Percentiles rank a stretch among this genome's conserved stretches.
Evolutionary conservation across 2,888 invertebrate species (phyloP).

Genomic region (Rhingia rostrata): DNA sequence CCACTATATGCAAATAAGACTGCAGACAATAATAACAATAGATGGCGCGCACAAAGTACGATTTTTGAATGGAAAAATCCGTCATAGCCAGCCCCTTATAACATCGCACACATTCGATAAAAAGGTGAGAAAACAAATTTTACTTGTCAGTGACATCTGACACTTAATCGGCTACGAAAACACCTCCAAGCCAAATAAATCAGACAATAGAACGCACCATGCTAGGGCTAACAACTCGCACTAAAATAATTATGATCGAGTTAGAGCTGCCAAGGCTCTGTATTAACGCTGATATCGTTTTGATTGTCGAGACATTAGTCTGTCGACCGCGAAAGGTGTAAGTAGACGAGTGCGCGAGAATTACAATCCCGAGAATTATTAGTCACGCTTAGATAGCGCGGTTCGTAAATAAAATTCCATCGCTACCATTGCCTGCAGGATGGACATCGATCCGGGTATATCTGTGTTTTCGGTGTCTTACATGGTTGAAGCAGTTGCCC

Average conservation of each 20-base stretch:
- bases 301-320: conserved; percentile 50
- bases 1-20: neutral
- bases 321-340: conserved; percentile 19
- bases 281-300: conserved; percentile 46
- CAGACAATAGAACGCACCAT: conserved; percentile 32
- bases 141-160: conserved; percentile 16
- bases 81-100: conserved; percentile 8
- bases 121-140: conserved; percentile 6
- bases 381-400: neutral
- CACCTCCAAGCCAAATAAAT: conserved; percentile 38
- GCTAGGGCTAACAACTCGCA: conserved; percentile 20
- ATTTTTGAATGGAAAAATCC: neutral
- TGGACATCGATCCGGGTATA: conserved; percentile 43
- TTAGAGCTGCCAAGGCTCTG: conserved; percentile 17
- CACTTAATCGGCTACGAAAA: conserved; percentile 46
- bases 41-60: neutral
- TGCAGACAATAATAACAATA: neutral
- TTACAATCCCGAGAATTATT: neutral
- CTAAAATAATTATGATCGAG: conserved; percentile 37
- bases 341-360: conserved; percentile 4
- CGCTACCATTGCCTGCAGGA: conserved; percentile 12
- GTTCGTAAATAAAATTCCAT: conserved; percentile 1
- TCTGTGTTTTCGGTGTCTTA: conserved; percentile 63
- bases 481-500: conserved; percentile 50
- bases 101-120: conserved; percentile 9